These are phyloP conservation scores for Smittia aterrima DNA, from an alignment of 2,888 invertebrate genomes.

Conservation along the genomic window DNA sequence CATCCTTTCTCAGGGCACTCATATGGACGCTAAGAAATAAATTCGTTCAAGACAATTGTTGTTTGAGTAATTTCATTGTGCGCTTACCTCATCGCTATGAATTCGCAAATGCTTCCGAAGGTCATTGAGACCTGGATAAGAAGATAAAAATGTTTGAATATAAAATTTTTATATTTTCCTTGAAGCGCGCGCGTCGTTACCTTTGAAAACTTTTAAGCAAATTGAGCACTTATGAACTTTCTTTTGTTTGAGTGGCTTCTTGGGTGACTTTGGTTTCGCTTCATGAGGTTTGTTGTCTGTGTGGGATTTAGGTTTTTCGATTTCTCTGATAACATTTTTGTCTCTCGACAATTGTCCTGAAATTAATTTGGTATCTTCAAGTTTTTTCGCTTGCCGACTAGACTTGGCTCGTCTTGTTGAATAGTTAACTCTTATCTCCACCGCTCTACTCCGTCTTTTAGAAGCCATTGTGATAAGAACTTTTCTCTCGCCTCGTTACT, in stretches of 20 bases:
- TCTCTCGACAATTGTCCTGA: not conserved
- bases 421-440: constrained; percentile 18
- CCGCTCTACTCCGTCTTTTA: constrained; percentile 21
- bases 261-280: too few species aligned
- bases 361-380: constrained; percentile 13
- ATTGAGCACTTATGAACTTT: constrained; percentile 35
- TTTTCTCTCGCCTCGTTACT: not conserved
- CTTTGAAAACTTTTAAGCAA: constrained; percentile 34
- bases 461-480: constrained; percentile 3
- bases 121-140: constrained; percentile 59
- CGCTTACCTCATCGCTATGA: constrained; percentile 59
- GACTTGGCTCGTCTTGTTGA: constrained; percentile 18
- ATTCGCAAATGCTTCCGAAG: constrained; percentile 65
- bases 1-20: constrained; percentile 59
- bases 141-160: not conserved
- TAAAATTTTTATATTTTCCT: not conserved
- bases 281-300: constrained; percentile 34
- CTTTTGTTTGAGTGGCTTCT: not conserved
- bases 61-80: too few species aligned
- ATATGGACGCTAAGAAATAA: constrained; percentile 56
- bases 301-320: constrained; percentile 37
- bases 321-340: not conserved
- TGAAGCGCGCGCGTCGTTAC: not conserved
- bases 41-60: not conserved
- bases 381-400: constrained; percentile 19